Base-by-base conservation (phyloP, 2,797 vertebrate genomes). In the Halcyon badia region DNA sequence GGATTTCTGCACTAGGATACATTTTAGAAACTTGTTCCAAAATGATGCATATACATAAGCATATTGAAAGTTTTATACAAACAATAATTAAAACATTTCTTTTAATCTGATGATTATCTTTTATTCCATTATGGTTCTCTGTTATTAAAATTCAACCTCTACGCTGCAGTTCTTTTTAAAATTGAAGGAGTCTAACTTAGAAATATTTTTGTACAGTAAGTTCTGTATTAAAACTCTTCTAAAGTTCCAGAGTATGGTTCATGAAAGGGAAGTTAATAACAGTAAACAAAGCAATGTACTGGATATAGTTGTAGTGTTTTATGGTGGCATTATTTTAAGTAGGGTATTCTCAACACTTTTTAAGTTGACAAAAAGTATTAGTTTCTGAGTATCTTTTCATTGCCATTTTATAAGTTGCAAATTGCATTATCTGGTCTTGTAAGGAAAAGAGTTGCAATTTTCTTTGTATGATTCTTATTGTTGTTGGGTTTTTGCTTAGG, bases 1-100 rank as follows among this genome's bases (percentile, higher is more conserved):
- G 26, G 25, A 61, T 82, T 83, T 87, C 44, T 80, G 19, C 42
- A 11, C 46, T 6, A 51, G 35, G 21, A 28, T 48, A 24, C 6
- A 4, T 30, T 83, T 83, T n/a, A 64, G 35, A 81, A 84, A 52
- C 18, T 12, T 19, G 25, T 4, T 28, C n/a, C 21, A 46, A 78
- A 75, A 25, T 62, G 11, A 21, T 77, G 6, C 11, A 9, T 41
- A 10, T 9, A 10, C 0, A 0, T 26, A 44, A 9, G 2, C 7
- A 31, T 46, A 31, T 14, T 35, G 13, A 70, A 64, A 71, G 30
- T 8, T 51, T 60, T 51, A 9, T 60, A 17, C 42, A 33, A n/a
- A 5, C 48, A 76, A 44, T 57, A 2, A 9, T 6, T 46, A 61
- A 57, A 62, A 51, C 14, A 28, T 30, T 75, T 14, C 64, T 75